A percentile compares a stretch with the other conserved stretches of the same genome.
Evolutionary conservation across 2,113 vertebrate genomes (phyloP).

Genomic region (Columba livia): DNA sequence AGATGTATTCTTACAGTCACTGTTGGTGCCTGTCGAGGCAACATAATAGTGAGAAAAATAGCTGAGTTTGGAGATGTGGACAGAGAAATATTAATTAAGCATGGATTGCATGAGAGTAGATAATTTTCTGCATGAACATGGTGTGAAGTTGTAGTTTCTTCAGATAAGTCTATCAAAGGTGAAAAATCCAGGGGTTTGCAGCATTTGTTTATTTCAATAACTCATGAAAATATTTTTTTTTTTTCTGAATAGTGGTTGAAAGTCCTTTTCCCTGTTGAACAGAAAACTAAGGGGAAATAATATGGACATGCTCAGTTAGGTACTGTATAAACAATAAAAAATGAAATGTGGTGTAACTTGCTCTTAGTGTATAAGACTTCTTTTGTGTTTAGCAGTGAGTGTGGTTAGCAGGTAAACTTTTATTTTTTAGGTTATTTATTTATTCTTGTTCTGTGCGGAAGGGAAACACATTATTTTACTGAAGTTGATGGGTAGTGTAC

Average conservation of each 20-base stretch:
- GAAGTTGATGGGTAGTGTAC: not conserved
- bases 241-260: not conserved
- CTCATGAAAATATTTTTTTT: not conserved
- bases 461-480: not conserved
- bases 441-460: not conserved
- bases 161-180: fast-evolving
- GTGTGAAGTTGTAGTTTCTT: not conserved
- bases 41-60: not conserved
- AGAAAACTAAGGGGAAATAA: not conserved
- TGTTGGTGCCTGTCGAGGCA: not conserved
- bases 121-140: fast-evolving
- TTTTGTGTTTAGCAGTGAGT: not conserved
- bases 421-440: not conserved
- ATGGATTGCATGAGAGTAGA: not conserved
- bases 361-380: not conserved
- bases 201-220: not conserved
- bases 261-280: not conserved
- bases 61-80: not conserved
- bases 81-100: not conserved
- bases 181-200: not conserved
- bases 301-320: not conserved
- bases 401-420: not conserved
- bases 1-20: not conserved
- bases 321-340: not conserved
- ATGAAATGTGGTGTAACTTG: not conserved